Evolutionary conservation across 2,888 invertebrate genomes (phyloP), one percentile per base, ranked within the genome.

Genomic region (Troides oblongomaculatus): DNA sequence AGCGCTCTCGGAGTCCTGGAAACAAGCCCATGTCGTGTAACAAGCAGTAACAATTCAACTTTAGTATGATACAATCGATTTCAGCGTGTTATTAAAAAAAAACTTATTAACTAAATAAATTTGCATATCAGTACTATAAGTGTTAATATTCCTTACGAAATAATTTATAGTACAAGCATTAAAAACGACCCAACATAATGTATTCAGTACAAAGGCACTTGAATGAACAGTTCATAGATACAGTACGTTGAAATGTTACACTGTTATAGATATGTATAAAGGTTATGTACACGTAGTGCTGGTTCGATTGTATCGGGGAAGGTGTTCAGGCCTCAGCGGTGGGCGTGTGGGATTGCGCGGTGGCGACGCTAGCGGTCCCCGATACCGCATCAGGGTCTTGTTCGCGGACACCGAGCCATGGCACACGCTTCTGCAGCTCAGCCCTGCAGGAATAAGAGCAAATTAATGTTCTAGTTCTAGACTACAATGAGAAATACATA

Each of bases 341-440:
- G 0, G 80, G 79, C 21, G 78, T 68, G 56, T 79, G 77, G 1
- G 87, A 78, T 72, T 84, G 82, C 39, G 87, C 81, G 5, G 89
- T 88, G 68, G 79, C 87, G 46, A 90, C 85, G 77, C 93, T 93
- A 62, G 94, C 93, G 60, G 87, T 86, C 46, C 89, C 93, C 23
- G 95, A 94, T 25, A 93, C 91, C 0, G 93, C 84, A 74, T 96
- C 95, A 0, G 90, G 90, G 68, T 89, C 89, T 8, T 92, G 86
- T 78, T 96, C 96, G 17, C 94, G 94, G 30, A 96, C 95, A 18
- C 95, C 95, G 81, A 96, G 83, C 96, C 96, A 97, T 4, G 97
- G 96, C 65, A 97, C 88, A 63, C 96, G 94, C 81, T 97, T 97
- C 80, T 96, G 95, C 69, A 97, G 89, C 83, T 97, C 97, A 80